Conservation (phyloP, 2,113 vertebrate species). For the Rhadina sibilatrix region DNA sequence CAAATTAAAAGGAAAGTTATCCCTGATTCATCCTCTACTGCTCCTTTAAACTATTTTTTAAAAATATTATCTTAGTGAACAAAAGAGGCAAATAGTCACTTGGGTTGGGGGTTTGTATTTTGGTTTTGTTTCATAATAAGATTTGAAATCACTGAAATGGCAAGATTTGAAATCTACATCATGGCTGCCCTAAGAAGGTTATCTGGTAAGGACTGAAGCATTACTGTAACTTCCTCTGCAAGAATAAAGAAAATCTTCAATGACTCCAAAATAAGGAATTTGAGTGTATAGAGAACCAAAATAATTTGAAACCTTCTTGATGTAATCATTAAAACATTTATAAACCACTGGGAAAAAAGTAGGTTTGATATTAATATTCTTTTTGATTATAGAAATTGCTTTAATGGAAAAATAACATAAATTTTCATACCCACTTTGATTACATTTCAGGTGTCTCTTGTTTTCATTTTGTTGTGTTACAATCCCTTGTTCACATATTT, state of each 20-base stretch:
- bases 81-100: not conserved
- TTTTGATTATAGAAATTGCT: not conserved
- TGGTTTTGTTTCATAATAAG: not conserved
- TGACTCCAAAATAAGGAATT: not conserved
- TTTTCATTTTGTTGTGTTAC: not conserved
- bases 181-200: not conserved
- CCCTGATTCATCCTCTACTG: not conserved
- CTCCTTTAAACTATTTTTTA: not conserved
- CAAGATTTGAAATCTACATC: not conserved
- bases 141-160: not conserved
- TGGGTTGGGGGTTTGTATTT: not conserved
- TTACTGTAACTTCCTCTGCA: not conserved
- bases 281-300: not conserved
- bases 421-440: not conserved
- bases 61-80: not conserved
- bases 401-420: not conserved
- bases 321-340: not conserved
- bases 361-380: not conserved
- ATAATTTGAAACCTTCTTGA: not conserved
- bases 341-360: not conserved
- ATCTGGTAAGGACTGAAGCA: not conserved
- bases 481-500: not conserved
- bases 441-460: not conserved
- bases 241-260: not conserved
- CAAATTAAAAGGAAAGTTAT: not conserved